Percentiles rank a stretch among this genome's conserved stretches.
Conservation (phyloP, 2,113 vertebrate species). For the Tragelaphus buxtoni region DNA sequence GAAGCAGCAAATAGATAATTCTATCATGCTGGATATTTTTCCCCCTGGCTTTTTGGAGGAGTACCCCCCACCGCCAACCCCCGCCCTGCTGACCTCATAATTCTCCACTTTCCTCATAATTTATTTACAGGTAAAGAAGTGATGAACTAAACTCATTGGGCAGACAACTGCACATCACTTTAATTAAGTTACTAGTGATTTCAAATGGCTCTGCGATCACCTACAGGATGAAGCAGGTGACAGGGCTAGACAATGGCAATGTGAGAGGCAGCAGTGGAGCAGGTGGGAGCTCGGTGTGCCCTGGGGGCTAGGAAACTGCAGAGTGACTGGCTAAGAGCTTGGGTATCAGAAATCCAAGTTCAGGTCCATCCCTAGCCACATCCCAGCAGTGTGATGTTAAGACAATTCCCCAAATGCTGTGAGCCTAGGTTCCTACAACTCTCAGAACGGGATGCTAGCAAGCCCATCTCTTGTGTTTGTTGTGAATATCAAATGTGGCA, state of each 20-base stretch:
- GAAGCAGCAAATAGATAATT: conserved; percentile 76
- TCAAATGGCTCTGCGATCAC: conserved; percentile 26
- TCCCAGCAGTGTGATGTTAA: not conserved
- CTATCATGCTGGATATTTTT: conserved; percentile 60
- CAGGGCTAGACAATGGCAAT: not conserved
- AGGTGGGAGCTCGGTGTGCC: rapidly evolving
- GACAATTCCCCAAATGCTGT: not conserved
- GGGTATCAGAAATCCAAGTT: not conserved
- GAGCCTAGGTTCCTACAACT: rapidly evolving
- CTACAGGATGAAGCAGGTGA: conserved; percentile 28
- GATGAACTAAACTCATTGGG: conserved; percentile 38
- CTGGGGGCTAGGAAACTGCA: no score
- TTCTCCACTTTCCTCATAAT: conserved; percentile 64
- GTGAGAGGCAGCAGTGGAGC: not conserved
- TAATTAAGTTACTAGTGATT: conserved; percentile 75
- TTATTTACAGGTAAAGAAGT: conserved; percentile 64
- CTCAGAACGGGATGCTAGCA: not conserved
- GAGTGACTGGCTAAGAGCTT: no score
- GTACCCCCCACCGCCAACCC: not conserved
- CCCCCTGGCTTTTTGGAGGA: conserved; percentile 39
- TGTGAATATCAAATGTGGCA: not conserved
- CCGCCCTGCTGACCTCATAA: conserved; percentile 21
- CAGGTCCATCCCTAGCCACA: rapidly evolving
- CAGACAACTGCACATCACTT: not conserved
- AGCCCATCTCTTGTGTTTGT: rapidly evolving